These are phyloP conservation scores for Addax nasomaculatus DNA, from an alignment of 2,113 vertebrate genomes.

Conservation along the genomic window DNA sequence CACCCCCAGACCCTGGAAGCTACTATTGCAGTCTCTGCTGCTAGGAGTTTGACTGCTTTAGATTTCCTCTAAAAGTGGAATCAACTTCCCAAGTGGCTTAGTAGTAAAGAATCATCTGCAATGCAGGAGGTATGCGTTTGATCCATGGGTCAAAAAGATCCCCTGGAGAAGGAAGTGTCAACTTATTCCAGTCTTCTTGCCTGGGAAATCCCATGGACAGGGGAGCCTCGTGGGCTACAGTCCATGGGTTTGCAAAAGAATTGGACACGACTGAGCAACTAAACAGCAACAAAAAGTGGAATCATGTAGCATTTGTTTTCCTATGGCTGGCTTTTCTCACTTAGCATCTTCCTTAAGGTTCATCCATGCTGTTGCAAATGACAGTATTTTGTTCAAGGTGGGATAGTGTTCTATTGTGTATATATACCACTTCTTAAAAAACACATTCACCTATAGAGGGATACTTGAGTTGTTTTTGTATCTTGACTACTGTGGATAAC, in stretches of 20 bases:
- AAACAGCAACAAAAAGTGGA: background rate
- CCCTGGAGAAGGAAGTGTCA: background rate
- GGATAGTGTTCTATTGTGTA: background rate
- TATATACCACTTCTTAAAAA: background rate
- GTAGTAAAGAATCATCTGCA: background rate
- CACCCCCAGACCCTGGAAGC: background rate
- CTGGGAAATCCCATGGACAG: background rate
- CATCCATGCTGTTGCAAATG: background rate
- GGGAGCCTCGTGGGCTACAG: background rate
- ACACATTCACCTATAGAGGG: background rate
- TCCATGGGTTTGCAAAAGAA: background rate
- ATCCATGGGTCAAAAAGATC: background rate
- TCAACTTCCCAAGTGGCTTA: background rate
- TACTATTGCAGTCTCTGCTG: background rate
- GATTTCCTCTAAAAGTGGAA: background rate
- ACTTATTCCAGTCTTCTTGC: background rate
- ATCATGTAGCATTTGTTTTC: background rate
- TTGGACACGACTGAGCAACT: background rate
- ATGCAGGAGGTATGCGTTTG: background rate
- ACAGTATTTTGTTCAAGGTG: background rate
- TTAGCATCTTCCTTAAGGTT: background rate
- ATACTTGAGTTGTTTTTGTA: background rate
- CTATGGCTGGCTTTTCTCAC: background rate
- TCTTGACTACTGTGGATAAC: background rate
- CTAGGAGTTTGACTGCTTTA: background rate